Conservation (phyloP, 2,113 vertebrate species). For the Xenotilapia leptura region DNA sequence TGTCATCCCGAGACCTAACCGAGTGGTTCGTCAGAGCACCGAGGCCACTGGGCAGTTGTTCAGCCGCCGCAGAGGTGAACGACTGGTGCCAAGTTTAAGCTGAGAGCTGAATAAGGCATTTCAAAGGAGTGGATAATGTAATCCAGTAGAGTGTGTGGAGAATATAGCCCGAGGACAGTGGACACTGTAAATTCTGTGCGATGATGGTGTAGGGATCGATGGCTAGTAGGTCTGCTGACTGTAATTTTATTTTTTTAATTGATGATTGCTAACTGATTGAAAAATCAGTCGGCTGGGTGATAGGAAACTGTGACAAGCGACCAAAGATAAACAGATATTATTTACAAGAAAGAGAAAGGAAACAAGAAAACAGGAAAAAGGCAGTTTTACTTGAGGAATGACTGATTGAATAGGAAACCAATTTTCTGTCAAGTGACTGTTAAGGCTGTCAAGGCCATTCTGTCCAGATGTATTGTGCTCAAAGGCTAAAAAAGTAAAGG, state of each 20-base stretch:
- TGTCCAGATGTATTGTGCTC: not conserved
- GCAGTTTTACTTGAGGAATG: not conserved
- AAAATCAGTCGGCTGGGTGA: not conserved
- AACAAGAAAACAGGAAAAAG: not conserved
- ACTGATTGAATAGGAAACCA: not conserved
- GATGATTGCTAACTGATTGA: not conserved
- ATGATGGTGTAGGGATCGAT: not conserved
- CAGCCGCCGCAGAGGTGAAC: conserved; percentile 34
- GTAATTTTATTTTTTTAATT: not conserved
- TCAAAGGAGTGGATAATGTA: conserved; percentile 30
- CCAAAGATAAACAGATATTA: not conserved
- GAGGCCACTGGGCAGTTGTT: conserved; percentile 38
- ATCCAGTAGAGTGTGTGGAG: conserved; percentile 22
- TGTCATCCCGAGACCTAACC: conserved; percentile 59
- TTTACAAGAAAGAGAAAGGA: not conserved
- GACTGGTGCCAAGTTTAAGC: conserved; percentile 45
- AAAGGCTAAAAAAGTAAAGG: not conserved
- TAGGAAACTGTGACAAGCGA: not conserved
- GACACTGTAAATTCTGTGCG: not conserved
- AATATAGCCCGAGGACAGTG: conserved; percentile 15
- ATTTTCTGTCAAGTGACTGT: not conserved
- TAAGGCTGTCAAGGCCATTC: not conserved
- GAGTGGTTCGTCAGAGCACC: conserved; percentile 2
- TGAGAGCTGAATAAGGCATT: conserved; percentile 52
- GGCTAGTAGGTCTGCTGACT: not conserved